Evolutionary conservation across 2,113 vertebrate species (phyloP).

Genomic region (Centrocercus urophasianus): DNA sequence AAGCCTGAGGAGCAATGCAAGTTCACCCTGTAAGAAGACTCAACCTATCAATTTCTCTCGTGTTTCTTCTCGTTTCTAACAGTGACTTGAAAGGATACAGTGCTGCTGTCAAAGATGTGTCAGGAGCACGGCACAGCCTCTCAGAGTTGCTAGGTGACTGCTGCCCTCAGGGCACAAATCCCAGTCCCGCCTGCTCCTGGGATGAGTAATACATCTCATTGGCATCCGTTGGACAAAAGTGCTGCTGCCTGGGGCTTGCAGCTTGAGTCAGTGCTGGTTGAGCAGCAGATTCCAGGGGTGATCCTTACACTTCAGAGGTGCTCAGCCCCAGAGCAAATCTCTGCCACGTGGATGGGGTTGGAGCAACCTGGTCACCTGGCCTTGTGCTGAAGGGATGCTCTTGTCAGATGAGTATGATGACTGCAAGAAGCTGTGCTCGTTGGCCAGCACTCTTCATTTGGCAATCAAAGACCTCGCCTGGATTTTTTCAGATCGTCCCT

Average conservation of each 20-base stretch:
- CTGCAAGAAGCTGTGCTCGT: rapidly evolving
- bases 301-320: not conserved
- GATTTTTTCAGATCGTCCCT: not conserved
- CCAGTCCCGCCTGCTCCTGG: not conserved
- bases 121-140: not conserved
- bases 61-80: not conserved
- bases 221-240: not conserved
- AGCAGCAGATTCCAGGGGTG: not conserved
- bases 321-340: not conserved
- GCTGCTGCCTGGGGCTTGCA: not conserved
- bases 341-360: not conserved
- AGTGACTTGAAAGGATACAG: not conserved
- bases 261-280: not conserved
- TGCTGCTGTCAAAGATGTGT: not conserved
- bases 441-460: rapidly evolving
- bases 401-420: not conserved
- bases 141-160: not conserved
- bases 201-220: not conserved
- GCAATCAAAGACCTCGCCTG: not conserved
- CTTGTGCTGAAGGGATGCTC: not conserved
- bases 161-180: not conserved
- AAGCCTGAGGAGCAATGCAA: not conserved
- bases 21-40: no score
- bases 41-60: rapidly evolving
- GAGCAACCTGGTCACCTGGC: not conserved